Conservation (phyloP, 2,888 invertebrate species). For the Metopia argyrocephala region DNA sequence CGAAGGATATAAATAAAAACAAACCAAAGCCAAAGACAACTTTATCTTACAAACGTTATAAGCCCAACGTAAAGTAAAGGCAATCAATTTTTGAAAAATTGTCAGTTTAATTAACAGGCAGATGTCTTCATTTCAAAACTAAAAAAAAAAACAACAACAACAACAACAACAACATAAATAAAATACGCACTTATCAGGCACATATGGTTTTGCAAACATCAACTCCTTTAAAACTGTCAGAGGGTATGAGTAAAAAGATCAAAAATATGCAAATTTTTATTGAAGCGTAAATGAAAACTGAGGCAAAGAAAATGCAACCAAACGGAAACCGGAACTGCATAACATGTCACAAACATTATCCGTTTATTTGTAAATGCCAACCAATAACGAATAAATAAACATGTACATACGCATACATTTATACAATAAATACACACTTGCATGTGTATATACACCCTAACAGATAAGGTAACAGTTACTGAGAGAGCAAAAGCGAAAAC, state of each 20-base stretch:
- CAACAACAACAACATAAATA: background rate
- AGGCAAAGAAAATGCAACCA: constrained; percentile 13
- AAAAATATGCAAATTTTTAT: constrained; percentile 42
- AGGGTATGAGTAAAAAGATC: background rate
- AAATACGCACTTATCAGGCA: background rate
- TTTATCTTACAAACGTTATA: background rate
- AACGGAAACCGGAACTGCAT: constrained; percentile 64
- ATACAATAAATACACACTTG: background rate
- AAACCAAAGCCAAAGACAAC: background rate
- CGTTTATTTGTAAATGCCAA: constrained; percentile 45
- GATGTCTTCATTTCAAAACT: constrained; percentile 28
- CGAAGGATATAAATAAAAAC: too few relatives aligned
- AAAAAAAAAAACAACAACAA: constrained; percentile 31
- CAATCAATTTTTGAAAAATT: constrained; percentile 30
- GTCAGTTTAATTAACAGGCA: constrained; percentile 49
- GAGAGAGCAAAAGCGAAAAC: constrained; percentile 6
- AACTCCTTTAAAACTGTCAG: background rate
- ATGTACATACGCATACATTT: background rate
- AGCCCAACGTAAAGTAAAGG: background rate
- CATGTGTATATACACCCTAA: background rate
- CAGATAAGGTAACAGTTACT: background rate
- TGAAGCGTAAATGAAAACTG: background rate
- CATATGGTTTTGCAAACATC: too few relatives aligned
- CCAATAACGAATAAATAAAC: background rate
- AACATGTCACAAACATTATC: constrained; percentile 60